phyloP scores from a whole-genome alignment of 2,888 invertebrate genomes.

The Diogma glabrata region DNA sequence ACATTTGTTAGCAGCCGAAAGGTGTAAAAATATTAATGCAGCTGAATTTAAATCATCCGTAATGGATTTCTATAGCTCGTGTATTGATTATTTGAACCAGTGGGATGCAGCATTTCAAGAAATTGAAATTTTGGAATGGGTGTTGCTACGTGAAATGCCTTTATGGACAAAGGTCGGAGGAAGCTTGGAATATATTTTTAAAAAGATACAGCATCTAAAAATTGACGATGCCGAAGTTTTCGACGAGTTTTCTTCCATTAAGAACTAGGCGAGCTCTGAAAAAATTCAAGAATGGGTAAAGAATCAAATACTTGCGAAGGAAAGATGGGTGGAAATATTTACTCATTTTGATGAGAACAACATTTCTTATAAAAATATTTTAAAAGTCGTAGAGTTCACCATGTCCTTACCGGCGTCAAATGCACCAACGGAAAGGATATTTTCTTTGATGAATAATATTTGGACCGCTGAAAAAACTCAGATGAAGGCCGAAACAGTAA shows the following conservation, averaged over 20 bases:
- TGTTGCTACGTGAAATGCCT: neutral
- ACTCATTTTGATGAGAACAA: conserved; percentile 3
- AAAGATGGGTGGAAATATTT: conserved; percentile 5
- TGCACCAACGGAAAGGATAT: neutral
- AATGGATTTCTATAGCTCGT: neutral
- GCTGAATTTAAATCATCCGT: neutral
- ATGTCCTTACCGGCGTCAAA: conserved; percentile 1
- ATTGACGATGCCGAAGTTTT: neutral
- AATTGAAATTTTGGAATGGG: neutral
- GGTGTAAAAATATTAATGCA: neutral
- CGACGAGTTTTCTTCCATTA: conserved; percentile 3
- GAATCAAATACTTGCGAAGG: neutral
- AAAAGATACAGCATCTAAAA: neutral
- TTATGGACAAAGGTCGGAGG: neutral
- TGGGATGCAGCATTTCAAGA: conserved; percentile 1
- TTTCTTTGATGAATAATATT: neutral
- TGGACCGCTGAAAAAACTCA: neutral
- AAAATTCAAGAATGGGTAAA: conserved; percentile 3
- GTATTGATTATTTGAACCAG: neutral
- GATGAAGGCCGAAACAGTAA: neutral
- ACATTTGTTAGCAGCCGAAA: neutral
- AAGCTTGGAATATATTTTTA: conserved; percentile 1
- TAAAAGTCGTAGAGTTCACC: conserved; percentile 1
- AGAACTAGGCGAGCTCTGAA: neutral
- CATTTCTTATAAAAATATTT: conserved; percentile 7